These are phyloP conservation scores for Ecliptopera silaceata DNA, from an alignment of 2,888 invertebrate genomes.

Conservation along the genomic window DNA sequence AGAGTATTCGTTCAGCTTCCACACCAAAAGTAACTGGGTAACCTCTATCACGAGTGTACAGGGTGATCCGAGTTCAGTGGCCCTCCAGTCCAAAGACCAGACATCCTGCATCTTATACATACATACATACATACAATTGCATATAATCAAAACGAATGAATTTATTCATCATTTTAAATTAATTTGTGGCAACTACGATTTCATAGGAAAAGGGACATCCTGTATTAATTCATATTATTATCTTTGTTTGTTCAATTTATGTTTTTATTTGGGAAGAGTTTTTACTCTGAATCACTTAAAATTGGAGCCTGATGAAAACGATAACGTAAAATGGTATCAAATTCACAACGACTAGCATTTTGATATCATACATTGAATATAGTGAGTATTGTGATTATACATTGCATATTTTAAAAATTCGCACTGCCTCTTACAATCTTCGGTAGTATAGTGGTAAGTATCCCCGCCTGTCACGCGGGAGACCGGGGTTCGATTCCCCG, in stretches of 20 bases:
- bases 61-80: constrained; percentile 1
- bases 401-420: constrained; percentile 12
- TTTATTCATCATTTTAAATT: constrained; percentile 2
- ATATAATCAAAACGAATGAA: neutral
- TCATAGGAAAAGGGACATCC: too few species aligned
- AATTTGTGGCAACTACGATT: neutral
- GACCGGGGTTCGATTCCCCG: constrained; percentile 84
- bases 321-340: neutral
- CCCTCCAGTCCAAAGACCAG: constrained; percentile 7
- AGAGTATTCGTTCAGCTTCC: too few species aligned
- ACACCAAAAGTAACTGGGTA: neutral
- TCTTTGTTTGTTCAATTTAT: too few species aligned
- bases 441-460: constrained; percentile 84
- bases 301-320: neutral
- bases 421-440: constrained; percentile 45
- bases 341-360: neutral
- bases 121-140: constrained; percentile 1
- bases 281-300: too few species aligned
- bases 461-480: constrained; percentile 84
- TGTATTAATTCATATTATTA: too few species aligned
- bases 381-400: too few species aligned
- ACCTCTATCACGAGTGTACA: neutral
- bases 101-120: constrained; percentile 12
- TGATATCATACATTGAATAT: neutral
- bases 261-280: too few species aligned